phyloP scores from a whole-genome alignment of 2,888 invertebrate genomes.

The Epinotia nisella region DNA sequence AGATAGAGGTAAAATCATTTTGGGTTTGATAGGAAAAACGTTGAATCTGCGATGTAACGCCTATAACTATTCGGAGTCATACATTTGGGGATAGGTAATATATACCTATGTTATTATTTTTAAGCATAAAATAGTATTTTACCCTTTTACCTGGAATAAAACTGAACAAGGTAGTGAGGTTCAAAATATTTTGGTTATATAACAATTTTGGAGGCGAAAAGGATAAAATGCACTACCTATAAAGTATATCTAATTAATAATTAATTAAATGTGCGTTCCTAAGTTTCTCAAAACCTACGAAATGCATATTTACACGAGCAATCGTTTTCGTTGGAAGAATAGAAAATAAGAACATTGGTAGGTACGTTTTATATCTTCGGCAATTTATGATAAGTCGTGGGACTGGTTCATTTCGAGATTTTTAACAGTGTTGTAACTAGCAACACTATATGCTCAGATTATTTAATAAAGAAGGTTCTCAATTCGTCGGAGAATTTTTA shows the following conservation, averaged over 20 bases:
- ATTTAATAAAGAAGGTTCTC: too few relatives aligned
- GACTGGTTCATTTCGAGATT: too few relatives aligned
- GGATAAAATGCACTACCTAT: neutral
- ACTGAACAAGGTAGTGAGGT: neutral
- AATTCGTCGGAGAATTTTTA: too few relatives aligned
- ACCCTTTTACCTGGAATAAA: neutral
- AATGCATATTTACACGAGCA: constrained; percentile 17
- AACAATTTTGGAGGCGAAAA: neutral
- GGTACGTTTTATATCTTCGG: neutral
- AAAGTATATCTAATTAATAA: neutral
- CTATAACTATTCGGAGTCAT: constrained; percentile 7
- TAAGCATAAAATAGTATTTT: constrained; percentile 6
- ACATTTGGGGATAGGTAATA: neutral
- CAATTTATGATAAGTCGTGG: neutral
- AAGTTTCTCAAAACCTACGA: constrained; percentile 15
- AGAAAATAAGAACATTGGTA: neutral
- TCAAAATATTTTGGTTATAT: neutral
- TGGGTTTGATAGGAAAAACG: constrained; percentile 3
- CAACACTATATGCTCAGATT: too few relatives aligned
- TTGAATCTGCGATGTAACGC: constrained; percentile 19
- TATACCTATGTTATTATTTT: neutral
- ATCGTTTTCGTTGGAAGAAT: neutral
- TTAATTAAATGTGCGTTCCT: constrained; percentile 20
- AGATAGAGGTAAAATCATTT: neutral
- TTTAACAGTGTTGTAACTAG: too few relatives aligned